Evolutionary conservation across 2,113 vertebrate genomes (phyloP).

Genomic region (Phrynosoma platyrhinos): DNA sequence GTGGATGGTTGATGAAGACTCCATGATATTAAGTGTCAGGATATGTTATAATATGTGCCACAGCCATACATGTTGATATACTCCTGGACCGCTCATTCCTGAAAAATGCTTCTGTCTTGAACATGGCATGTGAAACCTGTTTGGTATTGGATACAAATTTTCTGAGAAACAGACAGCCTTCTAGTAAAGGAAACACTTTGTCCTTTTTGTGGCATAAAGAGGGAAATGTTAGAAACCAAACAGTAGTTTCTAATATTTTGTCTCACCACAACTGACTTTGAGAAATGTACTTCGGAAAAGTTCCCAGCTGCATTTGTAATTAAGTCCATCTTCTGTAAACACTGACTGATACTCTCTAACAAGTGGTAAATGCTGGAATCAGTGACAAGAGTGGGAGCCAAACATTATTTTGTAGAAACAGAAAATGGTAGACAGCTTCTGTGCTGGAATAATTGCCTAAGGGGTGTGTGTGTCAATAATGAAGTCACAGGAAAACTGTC

Average conservation of each 20-base stretch:
- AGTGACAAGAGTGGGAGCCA: constrained; percentile 23
- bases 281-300: constrained; percentile 61
- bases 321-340: constrained; percentile 49
- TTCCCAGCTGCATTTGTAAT: constrained; percentile 58
- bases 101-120: background rate
- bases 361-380: constrained; percentile 58
- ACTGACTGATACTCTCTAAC: constrained; percentile 47
- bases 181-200: constrained; percentile 9
- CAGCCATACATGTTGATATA: no score
- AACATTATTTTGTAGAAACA: constrained; percentile 45
- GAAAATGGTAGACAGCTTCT: constrained; percentile 33
- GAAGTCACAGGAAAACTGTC: constrained; percentile 2
- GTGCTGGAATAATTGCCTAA: constrained; percentile 7
- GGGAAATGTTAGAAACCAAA: background rate
- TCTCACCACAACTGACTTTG: constrained; percentile 35
- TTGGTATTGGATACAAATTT: accelerated
- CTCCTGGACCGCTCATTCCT: background rate
- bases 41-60: no score
- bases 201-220: background rate
- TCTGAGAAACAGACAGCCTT: background rate
- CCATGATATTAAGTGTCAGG: no score
- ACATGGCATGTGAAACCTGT: background rate
- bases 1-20: no score
- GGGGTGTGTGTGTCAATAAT: constrained; percentile 43
- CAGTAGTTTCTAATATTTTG: constrained; percentile 44